Base-by-base conservation (phyloP, 1,140 invertebrate genomes). In the Drosophila miranda region DNA sequence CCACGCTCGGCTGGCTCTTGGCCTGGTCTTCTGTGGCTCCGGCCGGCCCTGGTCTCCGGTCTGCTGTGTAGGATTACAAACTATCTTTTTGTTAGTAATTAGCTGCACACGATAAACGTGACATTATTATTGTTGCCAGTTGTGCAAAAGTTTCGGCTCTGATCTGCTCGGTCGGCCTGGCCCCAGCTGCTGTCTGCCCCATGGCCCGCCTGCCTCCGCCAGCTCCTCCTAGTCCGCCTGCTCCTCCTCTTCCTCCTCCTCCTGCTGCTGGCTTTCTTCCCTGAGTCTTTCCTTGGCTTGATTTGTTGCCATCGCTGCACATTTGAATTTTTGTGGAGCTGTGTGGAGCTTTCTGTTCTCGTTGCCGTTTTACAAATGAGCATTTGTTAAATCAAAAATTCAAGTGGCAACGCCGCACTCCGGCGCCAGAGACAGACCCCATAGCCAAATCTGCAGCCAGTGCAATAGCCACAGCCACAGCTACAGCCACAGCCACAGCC, bases 61-160 rank as follows among this genome's bases (percentile, higher is more conserved):
- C 57, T 57, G 13, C 41, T 80, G 77, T 75, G 78, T 67, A 77
- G 81, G 81, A 86, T 86, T 87, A 86, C 82, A 86, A 86, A 86
- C 82, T 86, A 86, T 86, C 82, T 86, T 86, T 86, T 87, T 86
- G 82, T 86, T 86, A 87, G 82, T 86, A 86, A 86, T 86, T 86
- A 86, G 82, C 82, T 86, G 82, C 82, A 86, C 82, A 86, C 82
- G 82, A 86, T 87, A 86, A 86, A 86, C 82, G 82, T 86, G 82
- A 86, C 82, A 86, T 86, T 86, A 86, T 86, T 86, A 86, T 87
- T 87, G 82, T 86, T 84, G 73, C 76, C 76, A 84, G 67, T 70
- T 70, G 72, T 52, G 16, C 49, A 50, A 83, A 86, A 51, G 77
- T 86, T 84, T 59, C 34, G 57, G 46, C 56, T 34, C 16, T 21